These are phyloP conservation scores for Hypolimnas misippus DNA, from an alignment of 2,888 invertebrate species.

Conservation along the genomic window DNA sequence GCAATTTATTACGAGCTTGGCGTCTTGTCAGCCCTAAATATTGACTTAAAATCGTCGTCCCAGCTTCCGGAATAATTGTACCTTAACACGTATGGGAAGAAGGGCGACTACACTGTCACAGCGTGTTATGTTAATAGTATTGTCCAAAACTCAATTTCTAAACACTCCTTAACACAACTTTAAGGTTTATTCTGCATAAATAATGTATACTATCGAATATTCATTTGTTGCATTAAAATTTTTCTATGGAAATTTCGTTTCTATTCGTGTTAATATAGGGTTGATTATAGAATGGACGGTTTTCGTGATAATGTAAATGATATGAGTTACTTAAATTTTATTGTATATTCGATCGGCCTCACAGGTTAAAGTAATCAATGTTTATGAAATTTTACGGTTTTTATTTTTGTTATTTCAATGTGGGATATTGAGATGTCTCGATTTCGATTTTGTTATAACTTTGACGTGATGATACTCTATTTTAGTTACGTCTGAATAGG, in stretches of 20 bases:
- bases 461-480: not conserved
- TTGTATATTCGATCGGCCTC: conserved; percentile 20
- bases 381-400: conserved; percentile 23
- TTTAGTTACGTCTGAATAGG: not conserved
- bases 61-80: conserved; percentile 57
- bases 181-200: conserved; percentile 37
- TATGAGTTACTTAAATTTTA: conserved; percentile 3
- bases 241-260: conserved; percentile 12
- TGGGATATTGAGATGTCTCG: conserved; percentile 25
- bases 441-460: not conserved
- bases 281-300: not conserved
- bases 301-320: conserved; percentile 1
- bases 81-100: conserved; percentile 53
- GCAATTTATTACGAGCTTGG: conserved; percentile 22
- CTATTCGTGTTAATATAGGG: not conserved
- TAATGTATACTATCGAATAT: conserved; percentile 31
- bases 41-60: conserved; percentile 48
- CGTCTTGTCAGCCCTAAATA: conserved; percentile 39
- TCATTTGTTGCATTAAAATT: not conserved
- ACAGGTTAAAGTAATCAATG: conserved; percentile 31
- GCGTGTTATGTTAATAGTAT: conserved; percentile 46
- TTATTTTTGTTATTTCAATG: conserved; percentile 13
- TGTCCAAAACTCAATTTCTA: conserved; percentile 39
- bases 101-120: conserved; percentile 54
- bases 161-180: conserved; percentile 33